Conservation (phyloP, 1,140 invertebrate species). For the Berghia stephanieae region DNA sequence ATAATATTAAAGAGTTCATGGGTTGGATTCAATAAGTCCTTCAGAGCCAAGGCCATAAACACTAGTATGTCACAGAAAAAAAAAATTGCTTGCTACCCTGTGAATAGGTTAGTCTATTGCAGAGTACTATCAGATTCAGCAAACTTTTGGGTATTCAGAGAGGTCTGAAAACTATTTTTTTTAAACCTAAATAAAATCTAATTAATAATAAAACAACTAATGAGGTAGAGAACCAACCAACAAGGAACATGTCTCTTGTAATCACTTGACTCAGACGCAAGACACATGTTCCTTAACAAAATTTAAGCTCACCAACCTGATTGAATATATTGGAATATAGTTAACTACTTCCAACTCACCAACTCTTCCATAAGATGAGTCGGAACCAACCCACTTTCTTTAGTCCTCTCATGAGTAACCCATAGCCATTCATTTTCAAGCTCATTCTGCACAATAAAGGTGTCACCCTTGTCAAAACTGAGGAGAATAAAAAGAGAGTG, state of each 20-base stretch:
- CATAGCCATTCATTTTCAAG: constrained; percentile 98
- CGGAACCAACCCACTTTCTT: constrained; percentile 96
- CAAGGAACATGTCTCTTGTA: too few relatives aligned
- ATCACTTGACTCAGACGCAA: too few relatives aligned
- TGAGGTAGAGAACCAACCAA: too few relatives aligned
- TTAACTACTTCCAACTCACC: constrained; percentile 51
- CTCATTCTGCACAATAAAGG: constrained; percentile 97
- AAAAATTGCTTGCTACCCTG: too few relatives aligned
- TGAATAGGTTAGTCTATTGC: too few relatives aligned
- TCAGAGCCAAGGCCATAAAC: background rate
- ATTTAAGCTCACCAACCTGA: too few relatives aligned
- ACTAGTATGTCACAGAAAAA: too few relatives aligned
- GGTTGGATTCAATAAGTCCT: background rate
- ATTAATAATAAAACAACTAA: background rate
- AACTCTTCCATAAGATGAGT: constrained; percentile 92
- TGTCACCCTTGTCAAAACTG: constrained; percentile 96
- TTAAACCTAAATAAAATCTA: background rate
- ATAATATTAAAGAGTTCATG: too few relatives aligned
- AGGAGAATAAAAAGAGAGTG: constrained; percentile 21
- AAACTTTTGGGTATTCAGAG: too few relatives aligned
- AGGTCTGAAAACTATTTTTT: background rate
- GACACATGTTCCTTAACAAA: too few relatives aligned
- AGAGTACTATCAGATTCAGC: too few relatives aligned
- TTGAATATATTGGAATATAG: too few relatives aligned
- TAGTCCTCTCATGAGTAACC: constrained; percentile 94